A percentile compares a stretch with the other conserved stretches of the same genome.
Evolutionary conservation across 2,888 invertebrate species (phyloP).

Genomic region (Amblyteles armatorius): DNA sequence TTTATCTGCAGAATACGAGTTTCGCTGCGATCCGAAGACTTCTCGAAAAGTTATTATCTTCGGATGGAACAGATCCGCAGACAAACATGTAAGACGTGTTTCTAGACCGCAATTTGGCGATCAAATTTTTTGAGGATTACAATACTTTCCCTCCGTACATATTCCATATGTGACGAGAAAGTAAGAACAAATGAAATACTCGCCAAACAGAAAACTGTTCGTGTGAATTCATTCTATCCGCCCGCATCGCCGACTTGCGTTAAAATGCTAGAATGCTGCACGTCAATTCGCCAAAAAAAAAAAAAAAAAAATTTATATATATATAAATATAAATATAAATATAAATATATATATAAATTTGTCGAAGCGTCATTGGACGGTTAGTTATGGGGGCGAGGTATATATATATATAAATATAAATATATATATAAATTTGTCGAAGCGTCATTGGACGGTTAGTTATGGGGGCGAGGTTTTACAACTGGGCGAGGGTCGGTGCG

Average conservation of each 20-base stretch:
- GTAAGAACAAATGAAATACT: not conserved
- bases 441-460: conserved; percentile 30
- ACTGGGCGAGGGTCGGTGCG: conserved; percentile 19
- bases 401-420: conserved; percentile 4
- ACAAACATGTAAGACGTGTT: not conserved
- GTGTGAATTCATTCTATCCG: not conserved
- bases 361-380: conserved; percentile 32
- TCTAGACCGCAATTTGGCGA: too few species aligned
- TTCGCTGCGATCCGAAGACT: too few species aligned
- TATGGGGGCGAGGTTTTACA: conserved; percentile 46
- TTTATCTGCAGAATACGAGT: too few species aligned
- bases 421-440: not conserved
- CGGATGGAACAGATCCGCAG: too few species aligned
- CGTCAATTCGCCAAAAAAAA: conserved; percentile 4
- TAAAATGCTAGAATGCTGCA: conserved; percentile 33
- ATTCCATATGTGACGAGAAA: not conserved
- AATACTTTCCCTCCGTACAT: not conserved
- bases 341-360: not conserved
- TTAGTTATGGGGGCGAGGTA: conserved; percentile 45
- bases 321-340: conserved; percentile 4
- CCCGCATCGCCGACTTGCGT: conserved; percentile 35
- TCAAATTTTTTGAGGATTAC: not conserved
- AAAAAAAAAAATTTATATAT: too few species aligned
- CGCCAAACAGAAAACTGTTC: not conserved
- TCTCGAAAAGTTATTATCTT: too few species aligned